Evolutionary conservation across 2,888 invertebrate species (phyloP).

Genomic region (Silvanus unidentatus): DNA sequence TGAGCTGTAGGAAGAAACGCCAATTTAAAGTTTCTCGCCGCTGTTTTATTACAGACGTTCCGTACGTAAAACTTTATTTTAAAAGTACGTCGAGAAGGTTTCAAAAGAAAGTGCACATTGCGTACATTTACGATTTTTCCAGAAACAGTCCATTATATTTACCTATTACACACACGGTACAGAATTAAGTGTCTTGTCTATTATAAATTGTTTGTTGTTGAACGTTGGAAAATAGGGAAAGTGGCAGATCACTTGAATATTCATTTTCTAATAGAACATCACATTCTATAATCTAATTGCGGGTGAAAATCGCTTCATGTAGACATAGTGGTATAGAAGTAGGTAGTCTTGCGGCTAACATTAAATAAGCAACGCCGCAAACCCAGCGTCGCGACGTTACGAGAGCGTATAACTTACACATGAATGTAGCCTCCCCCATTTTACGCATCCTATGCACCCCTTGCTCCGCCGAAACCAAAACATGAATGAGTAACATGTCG

Average conservation of each 20-base stretch:
- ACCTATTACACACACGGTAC: no score
- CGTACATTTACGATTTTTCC: not conserved
- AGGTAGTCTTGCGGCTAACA: constrained; percentile 21
- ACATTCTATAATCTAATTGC: constrained; percentile 9
- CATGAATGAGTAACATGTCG: constrained; percentile 18
- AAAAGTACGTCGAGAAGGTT: not conserved
- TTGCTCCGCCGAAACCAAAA: constrained; percentile 13
- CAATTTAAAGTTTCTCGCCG: constrained; percentile 46
- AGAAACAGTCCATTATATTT: not conserved
- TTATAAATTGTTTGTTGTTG: no score
- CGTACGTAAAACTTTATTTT: constrained; percentile 16
- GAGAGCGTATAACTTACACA: constrained; percentile 4
- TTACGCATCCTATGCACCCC: constrained; percentile 19
- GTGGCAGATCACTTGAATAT: no score
- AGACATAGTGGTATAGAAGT: constrained; percentile 17
- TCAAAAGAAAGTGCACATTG: constrained; percentile 1
- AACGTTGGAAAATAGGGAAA: no score
- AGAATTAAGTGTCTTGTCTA: no score
- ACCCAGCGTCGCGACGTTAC: constrained; percentile 18
- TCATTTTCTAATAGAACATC: not conserved
- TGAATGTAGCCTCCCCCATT: not conserved
- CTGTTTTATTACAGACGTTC: constrained; percentile 31
- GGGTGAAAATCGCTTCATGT: constrained; percentile 12
- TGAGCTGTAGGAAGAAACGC: constrained; percentile 45
- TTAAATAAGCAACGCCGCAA: constrained; percentile 23